Evolutionary conservation across 1,140 invertebrate genomes (phyloP).

Genomic region (Drosophila nikananu): DNA sequence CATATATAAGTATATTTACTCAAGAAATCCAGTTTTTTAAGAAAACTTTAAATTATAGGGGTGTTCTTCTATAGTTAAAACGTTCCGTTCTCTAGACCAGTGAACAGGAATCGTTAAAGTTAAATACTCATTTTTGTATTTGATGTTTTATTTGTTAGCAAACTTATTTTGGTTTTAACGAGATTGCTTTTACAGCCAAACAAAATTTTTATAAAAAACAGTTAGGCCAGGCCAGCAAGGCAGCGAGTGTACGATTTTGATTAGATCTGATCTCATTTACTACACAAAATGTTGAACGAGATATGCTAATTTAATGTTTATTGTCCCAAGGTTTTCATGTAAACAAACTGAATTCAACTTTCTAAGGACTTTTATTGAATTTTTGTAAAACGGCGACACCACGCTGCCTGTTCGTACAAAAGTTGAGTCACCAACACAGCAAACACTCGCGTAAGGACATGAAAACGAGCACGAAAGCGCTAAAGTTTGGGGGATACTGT

Average conservation of each 20-base stretch:
- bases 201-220: conserved; percentile 1
- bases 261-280: conserved; percentile 7
- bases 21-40: not conserved
- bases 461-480: not conserved
- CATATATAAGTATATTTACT: not conserved
- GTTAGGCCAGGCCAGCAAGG: not conserved
- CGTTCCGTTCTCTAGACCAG: not conserved
- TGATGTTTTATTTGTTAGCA: conserved; percentile 1
- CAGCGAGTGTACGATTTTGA: not conserved
- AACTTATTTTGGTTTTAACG: not conserved
- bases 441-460: not conserved
- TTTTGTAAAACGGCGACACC: conserved; percentile 6
- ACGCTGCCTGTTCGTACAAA: too few relatives aligned
- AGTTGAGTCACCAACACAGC: conserved; percentile 4
- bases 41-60: not conserved
- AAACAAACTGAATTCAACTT: conserved; percentile 13
- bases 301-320: conserved; percentile 20
- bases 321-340: conserved; percentile 6
- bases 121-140: not conserved
- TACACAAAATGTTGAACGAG: conserved; percentile 9
- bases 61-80: not conserved
- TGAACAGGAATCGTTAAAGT: not conserved
- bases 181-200: not conserved
- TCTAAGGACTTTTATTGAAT: conserved; percentile 14
- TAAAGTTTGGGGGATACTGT: not conserved